Conservation (phyloP, 2,888 invertebrate species). For the Strigamia crassipes region DNA sequence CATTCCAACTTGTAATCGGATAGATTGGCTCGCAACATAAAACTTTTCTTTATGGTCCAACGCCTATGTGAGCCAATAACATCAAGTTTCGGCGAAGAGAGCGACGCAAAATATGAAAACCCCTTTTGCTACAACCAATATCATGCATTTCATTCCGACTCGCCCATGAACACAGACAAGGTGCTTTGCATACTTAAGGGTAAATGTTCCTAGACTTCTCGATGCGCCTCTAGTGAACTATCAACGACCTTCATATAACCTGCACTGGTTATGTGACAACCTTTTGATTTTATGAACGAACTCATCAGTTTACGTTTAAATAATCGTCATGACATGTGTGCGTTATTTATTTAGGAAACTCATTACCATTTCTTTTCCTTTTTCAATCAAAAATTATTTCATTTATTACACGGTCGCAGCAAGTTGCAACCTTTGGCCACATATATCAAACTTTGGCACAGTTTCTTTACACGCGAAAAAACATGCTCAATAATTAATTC, state of each 20-base stretch:
- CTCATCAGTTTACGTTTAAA: neutral
- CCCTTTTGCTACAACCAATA: conserved; percentile 42
- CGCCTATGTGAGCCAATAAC: conserved; percentile 42
- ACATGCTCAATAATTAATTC: too few relatives aligned
- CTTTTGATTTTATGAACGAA: conserved; percentile 11
- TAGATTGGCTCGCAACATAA: conserved; percentile 42
- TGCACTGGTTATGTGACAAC: conserved; percentile 3
- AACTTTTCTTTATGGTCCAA: conserved; percentile 42
- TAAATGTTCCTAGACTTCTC: conserved; percentile 30
- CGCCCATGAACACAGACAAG: conserved; percentile 34
- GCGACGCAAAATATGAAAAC: conserved; percentile 31
- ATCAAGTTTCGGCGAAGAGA: conserved; percentile 26
- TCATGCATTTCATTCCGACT: conserved; percentile 31
- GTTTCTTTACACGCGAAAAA: too few relatives aligned
- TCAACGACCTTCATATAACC: conserved; percentile 28
- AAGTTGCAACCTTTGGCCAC: too few relatives aligned
- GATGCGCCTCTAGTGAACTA: conserved; percentile 30
- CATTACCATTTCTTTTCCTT: neutral
- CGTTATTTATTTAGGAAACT: neutral
- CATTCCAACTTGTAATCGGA: conserved; percentile 42
- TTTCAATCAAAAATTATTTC: too few relatives aligned
- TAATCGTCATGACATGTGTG: neutral
- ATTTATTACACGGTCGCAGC: too few relatives aligned
- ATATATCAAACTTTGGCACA: too few relatives aligned
- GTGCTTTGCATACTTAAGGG: conserved; percentile 33